Conservation (phyloP, 2,113 vertebrate species). For the Grus americana region DNA sequence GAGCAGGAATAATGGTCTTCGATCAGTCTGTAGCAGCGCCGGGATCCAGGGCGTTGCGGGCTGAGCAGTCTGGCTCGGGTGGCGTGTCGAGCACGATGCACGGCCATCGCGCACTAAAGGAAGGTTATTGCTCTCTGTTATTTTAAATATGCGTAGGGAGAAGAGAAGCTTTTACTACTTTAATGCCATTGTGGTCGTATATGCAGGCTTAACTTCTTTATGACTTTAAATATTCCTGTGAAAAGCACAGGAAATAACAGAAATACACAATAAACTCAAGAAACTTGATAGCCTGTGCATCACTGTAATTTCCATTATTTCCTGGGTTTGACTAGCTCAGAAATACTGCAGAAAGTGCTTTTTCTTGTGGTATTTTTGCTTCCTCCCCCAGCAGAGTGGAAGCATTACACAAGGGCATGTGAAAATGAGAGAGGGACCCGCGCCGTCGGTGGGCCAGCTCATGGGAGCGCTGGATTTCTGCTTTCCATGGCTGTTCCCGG, state of each 20-base stretch:
- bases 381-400: slow-evolving; percentile 4
- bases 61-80: neutral
- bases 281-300: neutral
- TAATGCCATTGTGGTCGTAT: neutral
- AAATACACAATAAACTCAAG: neutral
- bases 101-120: neutral
- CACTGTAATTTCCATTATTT: slow-evolving; percentile 33
- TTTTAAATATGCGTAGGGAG: neutral
- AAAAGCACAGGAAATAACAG: slow-evolving; percentile 27
- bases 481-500: neutral
- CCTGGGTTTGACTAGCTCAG: slow-evolving; percentile 28
- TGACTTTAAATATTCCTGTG: neutral
- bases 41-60: neutral
- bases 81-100: accelerated
- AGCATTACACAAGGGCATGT: neutral
- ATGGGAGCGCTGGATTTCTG: neutral
- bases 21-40: neutral
- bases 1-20: neutral
- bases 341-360: slow-evolving; percentile 46
- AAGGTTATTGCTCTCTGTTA: neutral
- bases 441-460: accelerated
- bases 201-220: neutral
- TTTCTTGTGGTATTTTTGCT: slow-evolving; percentile 39
- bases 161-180: neutral
- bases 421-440: slow-evolving; percentile 14